Conservation (phyloP, 1,140 invertebrate species). For the Caerostris darwini region DNA sequence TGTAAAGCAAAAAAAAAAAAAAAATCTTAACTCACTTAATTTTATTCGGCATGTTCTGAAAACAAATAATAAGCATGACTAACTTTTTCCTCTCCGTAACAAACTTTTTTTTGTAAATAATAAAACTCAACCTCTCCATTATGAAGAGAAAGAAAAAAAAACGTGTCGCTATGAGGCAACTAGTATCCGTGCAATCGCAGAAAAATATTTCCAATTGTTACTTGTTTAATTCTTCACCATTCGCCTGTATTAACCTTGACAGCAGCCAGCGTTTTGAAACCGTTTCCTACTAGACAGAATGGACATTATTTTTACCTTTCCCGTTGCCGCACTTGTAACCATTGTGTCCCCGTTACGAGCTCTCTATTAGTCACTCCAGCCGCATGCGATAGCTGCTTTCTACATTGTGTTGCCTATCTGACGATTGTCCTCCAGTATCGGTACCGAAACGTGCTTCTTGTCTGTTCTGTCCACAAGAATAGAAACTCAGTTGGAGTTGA, state of each 20-base stretch:
- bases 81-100: neutral
- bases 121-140: too few species aligned
- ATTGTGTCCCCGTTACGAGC: slow-evolving; percentile 29
- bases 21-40: too few species aligned
- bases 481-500: too few species aligned
- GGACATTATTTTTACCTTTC: slow-evolving; percentile 46
- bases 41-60: too few species aligned
- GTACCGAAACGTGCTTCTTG: neutral
- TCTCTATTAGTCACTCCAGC: neutral
- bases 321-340: slow-evolving; percentile 32
- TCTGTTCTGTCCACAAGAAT: neutral
- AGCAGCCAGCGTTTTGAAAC: slow-evolving; percentile 47
- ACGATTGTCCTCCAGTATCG: neutral
- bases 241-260: slow-evolving; percentile 34
- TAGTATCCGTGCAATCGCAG: neutral
- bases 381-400: too few species aligned
- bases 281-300: slow-evolving; percentile 66
- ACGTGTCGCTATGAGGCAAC: slow-evolving; percentile 1
- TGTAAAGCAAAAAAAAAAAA: too few species aligned
- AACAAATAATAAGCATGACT: neutral
- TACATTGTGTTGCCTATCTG: neutral
- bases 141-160: neutral
- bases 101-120: neutral
- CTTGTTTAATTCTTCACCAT: slow-evolving; percentile 28
- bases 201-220: slow-evolving; percentile 56